Evolutionary conservation across 2,113 vertebrate species (phyloP), one percentile per base, ranked within the genome.

Genomic region (Gadus chalcogrammus): DNA sequence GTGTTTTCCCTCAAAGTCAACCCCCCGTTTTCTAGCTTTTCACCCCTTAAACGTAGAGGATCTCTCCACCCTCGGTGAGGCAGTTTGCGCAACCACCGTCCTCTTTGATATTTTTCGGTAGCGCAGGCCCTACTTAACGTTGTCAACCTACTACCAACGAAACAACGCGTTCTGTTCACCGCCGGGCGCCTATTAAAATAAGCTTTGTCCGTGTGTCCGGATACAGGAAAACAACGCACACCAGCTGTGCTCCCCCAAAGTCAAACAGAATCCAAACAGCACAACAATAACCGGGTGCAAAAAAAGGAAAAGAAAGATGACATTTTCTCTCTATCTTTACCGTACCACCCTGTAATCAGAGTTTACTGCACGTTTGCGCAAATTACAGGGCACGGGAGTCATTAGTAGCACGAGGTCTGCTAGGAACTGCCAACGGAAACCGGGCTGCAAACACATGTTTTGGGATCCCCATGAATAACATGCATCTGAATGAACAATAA

Each of bases 341-440:
- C 55, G 11, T 58, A 58, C 55, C 55, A 58, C 55, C 55, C 55
- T 58, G 55, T 58, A 58, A 58, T 58, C 55, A 17, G 53, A 55
- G 15, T 58, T 58, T n/a, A n/a, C 55, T n/a, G n/a, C 55, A 13
- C n/a, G 16, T n/a, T 58, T 58, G n/a, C 15, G n/a, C 3, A 58
- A 58, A 58, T 58, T 58, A 58, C 55, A 58, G 55, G 55, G 55
- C 55, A n/a, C 55, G 55, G 16, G 55, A 58, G 55, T 58, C 55
- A 58, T 58, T 58, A 58, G 55, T 17, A 58, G 17, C 55, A 17
- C 4, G 15, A 58, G 55, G 55, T 3, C 3, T 58, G 55, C 55
- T 58, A 4, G n/a, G 55, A 17, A 13, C 55, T 17, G 55, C 55
- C 15, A 58, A 13, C 55, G 55, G 55, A n/a, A 58, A 58, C 55